A percentile compares a stretch with the other conserved stretches of the same genome.
Conservation (phyloP, 53 echinoderm and acorn worm species). For the Actinopyga echinites region DNA sequence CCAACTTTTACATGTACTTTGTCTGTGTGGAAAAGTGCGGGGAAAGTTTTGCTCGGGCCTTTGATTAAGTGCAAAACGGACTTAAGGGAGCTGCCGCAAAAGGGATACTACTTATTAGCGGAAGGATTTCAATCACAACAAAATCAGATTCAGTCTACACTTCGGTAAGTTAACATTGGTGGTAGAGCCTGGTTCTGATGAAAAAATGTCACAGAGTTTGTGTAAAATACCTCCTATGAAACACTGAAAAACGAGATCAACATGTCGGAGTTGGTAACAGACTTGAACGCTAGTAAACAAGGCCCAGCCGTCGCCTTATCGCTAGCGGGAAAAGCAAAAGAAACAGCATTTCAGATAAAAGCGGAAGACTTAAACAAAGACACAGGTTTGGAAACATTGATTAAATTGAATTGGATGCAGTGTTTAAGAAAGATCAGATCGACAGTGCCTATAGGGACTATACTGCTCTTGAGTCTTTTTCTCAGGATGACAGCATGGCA, state of each 20-base stretch:
- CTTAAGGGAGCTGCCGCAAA: too few species aligned
- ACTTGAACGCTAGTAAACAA: not conserved
- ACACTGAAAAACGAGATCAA: not conserved
- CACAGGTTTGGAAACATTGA: not conserved
- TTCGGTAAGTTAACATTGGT: too few species aligned
- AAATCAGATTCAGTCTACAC: too few species aligned
- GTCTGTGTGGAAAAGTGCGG: too few species aligned
- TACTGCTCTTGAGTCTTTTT: not conserved
- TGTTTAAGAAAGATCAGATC: not conserved
- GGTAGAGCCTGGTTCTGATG: too few species aligned
- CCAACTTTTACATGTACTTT: too few species aligned
- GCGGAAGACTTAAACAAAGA: conserved; percentile 2
- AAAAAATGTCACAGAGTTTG: too few species aligned
- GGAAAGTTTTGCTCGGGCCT: too few species aligned
- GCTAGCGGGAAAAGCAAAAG: not conserved
- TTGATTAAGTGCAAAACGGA: too few species aligned
- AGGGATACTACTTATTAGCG: too few species aligned
- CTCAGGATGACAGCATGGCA: not conserved
- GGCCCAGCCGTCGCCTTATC: not conserved
- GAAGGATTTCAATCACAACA: too few species aligned
- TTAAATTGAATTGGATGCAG: not conserved
- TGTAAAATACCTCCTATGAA: not conserved
- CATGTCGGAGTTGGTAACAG: not conserved
- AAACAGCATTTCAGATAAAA: not conserved
- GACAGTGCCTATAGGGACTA: not conserved